These are phyloP conservation scores for Rhamphomyia laevipes DNA, from an alignment of 2,888 invertebrate genomes.

Conservation along the genomic window DNA sequence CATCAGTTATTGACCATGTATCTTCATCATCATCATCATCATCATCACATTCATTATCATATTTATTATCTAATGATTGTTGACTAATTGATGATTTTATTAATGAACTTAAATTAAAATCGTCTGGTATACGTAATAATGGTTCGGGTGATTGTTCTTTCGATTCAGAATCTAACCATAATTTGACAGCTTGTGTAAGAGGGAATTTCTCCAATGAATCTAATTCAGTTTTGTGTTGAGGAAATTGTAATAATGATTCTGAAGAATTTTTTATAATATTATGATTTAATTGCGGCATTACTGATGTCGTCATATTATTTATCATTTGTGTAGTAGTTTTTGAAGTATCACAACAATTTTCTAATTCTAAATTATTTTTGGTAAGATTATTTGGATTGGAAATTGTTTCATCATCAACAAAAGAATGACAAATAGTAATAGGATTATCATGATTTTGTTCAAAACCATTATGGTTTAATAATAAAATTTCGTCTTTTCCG, in stretches of 20 bases:
- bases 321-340: background rate
- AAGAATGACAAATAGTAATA: too few relatives aligned
- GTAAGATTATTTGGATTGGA: too few relatives aligned
- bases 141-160: constrained; percentile 30
- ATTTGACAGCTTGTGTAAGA: constrained; percentile 47
- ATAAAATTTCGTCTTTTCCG: too few relatives aligned
- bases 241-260: background rate
- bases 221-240: background rate
- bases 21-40: constrained; percentile 8
- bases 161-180: constrained; percentile 42
- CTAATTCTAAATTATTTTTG: too few relatives aligned
- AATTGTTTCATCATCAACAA: too few relatives aligned
- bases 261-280: background rate
- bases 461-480: too few relatives aligned
- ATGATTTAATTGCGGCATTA: background rate
- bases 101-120: constrained; percentile 8
- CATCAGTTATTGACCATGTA: constrained; percentile 7
- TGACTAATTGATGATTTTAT: constrained; percentile 6
- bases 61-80: background rate
- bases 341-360: too few relatives aligned
- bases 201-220: constrained; percentile 27
- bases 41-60: constrained; percentile 6
- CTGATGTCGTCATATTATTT: background rate
- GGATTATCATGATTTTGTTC: too few relatives aligned
- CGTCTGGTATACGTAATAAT: constrained; percentile 14